These are phyloP conservation scores for Heliconius cydno DNA, from an alignment of 2,888 invertebrate genomes.

Conservation along the genomic window DNA sequence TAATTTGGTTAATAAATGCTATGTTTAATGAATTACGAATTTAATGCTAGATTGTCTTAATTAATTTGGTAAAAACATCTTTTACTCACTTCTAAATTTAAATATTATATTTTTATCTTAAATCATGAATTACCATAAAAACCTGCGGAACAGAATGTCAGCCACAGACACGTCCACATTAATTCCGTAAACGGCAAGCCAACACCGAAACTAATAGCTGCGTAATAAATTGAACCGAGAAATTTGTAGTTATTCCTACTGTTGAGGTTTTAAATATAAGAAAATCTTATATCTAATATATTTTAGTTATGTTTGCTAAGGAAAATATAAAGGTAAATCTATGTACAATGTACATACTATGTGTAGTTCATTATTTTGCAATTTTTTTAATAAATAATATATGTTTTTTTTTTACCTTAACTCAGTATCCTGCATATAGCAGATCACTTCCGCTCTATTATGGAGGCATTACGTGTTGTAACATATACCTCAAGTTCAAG, in stretches of 20 bases:
- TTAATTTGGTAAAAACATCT: neutral
- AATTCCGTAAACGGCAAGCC: constrained; percentile 38
- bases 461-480: neutral
- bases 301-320: neutral
- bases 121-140: constrained; percentile 24
- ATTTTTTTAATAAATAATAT: too few relatives aligned
- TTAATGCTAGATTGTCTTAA: neutral
- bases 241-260: constrained; percentile 13
- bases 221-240: constrained; percentile 38
- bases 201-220: constrained; percentile 35
- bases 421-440: too few relatives aligned
- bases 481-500: too few relatives aligned
- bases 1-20: too few relatives aligned
- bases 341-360: too few relatives aligned
- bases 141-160: constrained; percentile 29
- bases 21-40: neutral
- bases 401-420: too few relatives aligned
- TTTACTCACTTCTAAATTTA: neutral
- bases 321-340: too few relatives aligned
- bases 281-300: neutral
- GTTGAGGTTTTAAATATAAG: neutral
- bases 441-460: too few relatives aligned
- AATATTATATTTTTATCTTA: constrained; percentile 14
- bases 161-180: constrained; percentile 36
- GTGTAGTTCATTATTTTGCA: too few relatives aligned